A percentile compares a stretch with the other conserved stretches of the same genome.
Evolutionary conservation across 2,888 invertebrate species (phyloP).

Genomic region (Apodemia mormo): DNA sequence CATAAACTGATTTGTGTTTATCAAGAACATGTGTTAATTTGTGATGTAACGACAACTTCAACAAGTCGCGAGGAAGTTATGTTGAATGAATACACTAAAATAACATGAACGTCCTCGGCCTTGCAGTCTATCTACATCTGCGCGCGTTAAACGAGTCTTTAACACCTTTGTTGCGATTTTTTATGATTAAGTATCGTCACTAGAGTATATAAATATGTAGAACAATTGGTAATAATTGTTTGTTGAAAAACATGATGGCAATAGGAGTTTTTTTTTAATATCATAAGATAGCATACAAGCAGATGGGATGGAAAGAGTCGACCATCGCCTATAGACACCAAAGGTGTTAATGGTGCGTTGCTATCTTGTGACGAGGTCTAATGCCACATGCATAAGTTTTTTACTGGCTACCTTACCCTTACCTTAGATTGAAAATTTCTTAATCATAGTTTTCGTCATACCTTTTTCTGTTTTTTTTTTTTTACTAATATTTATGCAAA

Average conservation of each 20-base stretch:
- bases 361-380: too few relatives aligned
- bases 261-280: too few relatives aligned
- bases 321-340: too few relatives aligned
- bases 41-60: conserved; percentile 1
- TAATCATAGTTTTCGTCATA: not conserved
- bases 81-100: conserved; percentile 70
- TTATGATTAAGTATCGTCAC: conserved; percentile 30
- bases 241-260: not conserved
- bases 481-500: too few relatives aligned
- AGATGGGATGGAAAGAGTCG: too few relatives aligned
- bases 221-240: not conserved
- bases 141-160: conserved; percentile 5
- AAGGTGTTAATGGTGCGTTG: too few relatives aligned
- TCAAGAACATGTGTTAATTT: not conserved
- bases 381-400: too few relatives aligned
- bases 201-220: not conserved
- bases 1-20: not conserved
- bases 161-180: conserved; percentile 38
- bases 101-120: conserved; percentile 66
- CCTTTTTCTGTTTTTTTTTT: too few relatives aligned
- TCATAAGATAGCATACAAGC: too few relatives aligned
- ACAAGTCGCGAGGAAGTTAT: conserved; percentile 51
- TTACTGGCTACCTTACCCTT: too few relatives aligned
- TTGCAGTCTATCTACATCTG: conserved; percentile 38
- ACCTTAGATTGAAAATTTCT: not conserved